Percentiles rank a stretch among this genome's conserved stretches.
phyloP scores from a whole-genome alignment of 2,888 invertebrate species.

The Clitarchus hookeri region DNA sequence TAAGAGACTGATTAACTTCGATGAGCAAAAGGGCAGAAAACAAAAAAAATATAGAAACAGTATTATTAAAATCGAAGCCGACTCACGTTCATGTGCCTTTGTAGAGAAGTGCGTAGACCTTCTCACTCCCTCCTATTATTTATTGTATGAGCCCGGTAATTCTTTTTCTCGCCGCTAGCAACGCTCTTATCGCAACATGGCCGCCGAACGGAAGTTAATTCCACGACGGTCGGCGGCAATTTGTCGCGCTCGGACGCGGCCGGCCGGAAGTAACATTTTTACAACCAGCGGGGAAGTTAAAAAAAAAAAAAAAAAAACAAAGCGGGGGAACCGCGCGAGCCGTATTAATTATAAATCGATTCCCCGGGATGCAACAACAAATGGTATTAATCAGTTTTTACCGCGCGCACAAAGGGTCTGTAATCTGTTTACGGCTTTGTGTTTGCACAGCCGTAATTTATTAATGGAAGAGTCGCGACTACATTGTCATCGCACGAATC shows the following conservation, averaged over 20 bases:
- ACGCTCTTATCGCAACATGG: not conserved
- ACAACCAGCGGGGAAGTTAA: not conserved
- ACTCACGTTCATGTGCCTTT: too few relatives aligned
- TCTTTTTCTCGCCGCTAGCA: not conserved
- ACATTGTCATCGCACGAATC: not conserved
- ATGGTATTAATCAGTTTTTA: not conserved
- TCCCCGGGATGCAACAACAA: not conserved
- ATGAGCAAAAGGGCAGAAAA: too few relatives aligned
- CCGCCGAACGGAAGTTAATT: not conserved
- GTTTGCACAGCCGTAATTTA: slow-evolving; percentile 2
- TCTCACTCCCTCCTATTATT: too few relatives aligned
- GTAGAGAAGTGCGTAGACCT: too few relatives aligned
- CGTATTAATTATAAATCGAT: slow-evolving; percentile 8
- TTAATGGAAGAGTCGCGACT: slow-evolving; percentile 1
- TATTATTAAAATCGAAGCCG: too few relatives aligned
- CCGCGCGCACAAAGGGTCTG: not conserved
- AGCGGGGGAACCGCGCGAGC: not conserved
- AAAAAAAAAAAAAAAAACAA: not conserved
- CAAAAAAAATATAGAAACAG: too few relatives aligned
- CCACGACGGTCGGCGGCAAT: not conserved
- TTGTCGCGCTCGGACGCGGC: not conserved
- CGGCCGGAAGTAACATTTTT: not conserved
- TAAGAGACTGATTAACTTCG: too few relatives aligned
- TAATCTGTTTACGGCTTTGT: slow-evolving; percentile 8
- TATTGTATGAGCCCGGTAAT: not conserved